Conservation (phyloP, 2,113 vertebrate genomes). For the Circaetus cinerascens region DNA sequence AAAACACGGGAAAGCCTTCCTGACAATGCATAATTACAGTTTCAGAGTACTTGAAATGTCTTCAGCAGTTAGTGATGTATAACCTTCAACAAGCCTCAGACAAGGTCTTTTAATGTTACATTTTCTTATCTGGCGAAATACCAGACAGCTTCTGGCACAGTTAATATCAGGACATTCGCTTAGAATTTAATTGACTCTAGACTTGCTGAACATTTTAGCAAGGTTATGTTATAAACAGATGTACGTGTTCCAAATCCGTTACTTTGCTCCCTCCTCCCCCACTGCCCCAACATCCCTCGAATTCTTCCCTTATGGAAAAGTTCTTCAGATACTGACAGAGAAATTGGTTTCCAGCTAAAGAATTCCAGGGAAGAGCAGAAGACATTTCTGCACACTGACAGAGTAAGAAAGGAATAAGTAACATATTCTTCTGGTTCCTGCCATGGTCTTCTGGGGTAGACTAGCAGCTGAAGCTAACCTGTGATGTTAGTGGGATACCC, state of each 20-base stretch:
- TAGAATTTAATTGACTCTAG: constrained; percentile 57
- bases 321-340: background rate
- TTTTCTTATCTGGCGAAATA: constrained; percentile 54
- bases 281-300: background rate
- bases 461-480: background rate
- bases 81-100: constrained; percentile 34
- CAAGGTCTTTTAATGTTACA: constrained; percentile 47
- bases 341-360: background rate
- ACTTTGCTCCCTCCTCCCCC: constrained; percentile 12
- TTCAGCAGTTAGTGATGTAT: constrained; percentile 40
- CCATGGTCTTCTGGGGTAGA: background rate
- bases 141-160: constrained; percentile 59
- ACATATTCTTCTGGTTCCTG: background rate
- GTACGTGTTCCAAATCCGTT: constrained; percentile 24
- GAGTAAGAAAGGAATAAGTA: background rate
- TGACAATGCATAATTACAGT: constrained; percentile 6
- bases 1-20: constrained; percentile 22
- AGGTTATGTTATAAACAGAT: constrained; percentile 63
- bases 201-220: constrained; percentile 42
- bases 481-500: background rate
- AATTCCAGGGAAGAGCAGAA: background rate
- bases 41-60: constrained; percentile 33
- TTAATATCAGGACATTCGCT: constrained; percentile 45
- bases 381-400: background rate
- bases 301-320: constrained; percentile 33